Evolutionary conservation across 2,113 vertebrate genomes (phyloP), one percentile per base, ranked within the genome.

Genomic region (Poeciliopsis turrubarensis): DNA sequence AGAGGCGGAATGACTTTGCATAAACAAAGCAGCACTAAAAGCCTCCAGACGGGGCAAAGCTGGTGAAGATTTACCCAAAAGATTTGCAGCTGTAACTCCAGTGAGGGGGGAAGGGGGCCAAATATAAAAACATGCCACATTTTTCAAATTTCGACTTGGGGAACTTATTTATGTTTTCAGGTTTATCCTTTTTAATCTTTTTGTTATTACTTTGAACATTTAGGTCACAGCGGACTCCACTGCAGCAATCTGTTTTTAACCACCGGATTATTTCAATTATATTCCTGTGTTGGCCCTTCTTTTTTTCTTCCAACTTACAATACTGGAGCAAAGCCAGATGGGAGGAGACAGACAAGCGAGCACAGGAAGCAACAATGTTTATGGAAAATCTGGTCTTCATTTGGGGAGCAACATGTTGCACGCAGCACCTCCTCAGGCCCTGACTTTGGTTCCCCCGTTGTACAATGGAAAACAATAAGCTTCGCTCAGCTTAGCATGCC

Each of bases 351-450:
- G 60, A 72, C 41, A 70, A 77, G 73, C 25, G 57, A 29, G 75
- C 72, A 74, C 80, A 81, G 90, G 89, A 89, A 85, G 82, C 68
- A 81, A 47, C 81, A 79, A 67, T 62, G 68, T 85, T 89, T 81
- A 86, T 84, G 77, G 82, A 80, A 79, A 87, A 90, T 87, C 68
- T 90, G 87, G 78, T 86, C 60, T 68, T 82, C 65, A 85, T 91
- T 86, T 86, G 30, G 57, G 70, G 31, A 27, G 61, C 60, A 54
- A 79, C 78, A 80, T 70, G 78, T 85, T 83, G 84, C 82, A 78
- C 30, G 22, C 70, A 68, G 68, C 82, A 79, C 41, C 80, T 85
- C 85, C 70, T 39, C 57, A 37, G 9, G 22, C 19, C 27, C 27
- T 22, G 39, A 65, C 68, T 61, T 31, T 44, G 0, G 32, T 12